Evolutionary conservation across 2,113 vertebrate genomes (phyloP).

Genomic region (Dipodomys spectabilis): DNA sequence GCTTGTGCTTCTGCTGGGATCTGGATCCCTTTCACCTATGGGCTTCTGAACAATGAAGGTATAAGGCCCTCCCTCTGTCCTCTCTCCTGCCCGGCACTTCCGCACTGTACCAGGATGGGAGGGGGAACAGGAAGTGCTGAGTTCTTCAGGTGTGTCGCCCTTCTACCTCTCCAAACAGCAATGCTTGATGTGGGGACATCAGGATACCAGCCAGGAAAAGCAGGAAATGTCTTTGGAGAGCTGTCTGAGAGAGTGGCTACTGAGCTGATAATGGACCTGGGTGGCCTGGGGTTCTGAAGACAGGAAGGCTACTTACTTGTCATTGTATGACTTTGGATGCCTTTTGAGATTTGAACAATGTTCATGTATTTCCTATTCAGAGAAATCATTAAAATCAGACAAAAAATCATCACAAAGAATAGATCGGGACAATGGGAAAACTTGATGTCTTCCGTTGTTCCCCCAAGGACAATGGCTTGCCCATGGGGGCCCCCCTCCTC

Average conservation of each 20-base stretch:
- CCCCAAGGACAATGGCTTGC: neutral
- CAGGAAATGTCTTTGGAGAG: neutral
- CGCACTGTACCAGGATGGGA: neutral
- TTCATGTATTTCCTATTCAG: conserved; percentile 50
- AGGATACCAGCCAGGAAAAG: neutral
- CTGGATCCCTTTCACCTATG: neutral
- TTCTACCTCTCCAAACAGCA: neutral
- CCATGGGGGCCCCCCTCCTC: neutral
- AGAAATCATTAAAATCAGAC: conserved; percentile 57
- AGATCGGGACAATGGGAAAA: neutral
- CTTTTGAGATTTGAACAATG: conserved; percentile 51
- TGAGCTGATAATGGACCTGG: neutral
- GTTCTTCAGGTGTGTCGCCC: neutral
- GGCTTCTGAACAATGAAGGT: neutral
- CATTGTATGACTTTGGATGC: conserved; percentile 41
- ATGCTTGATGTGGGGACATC: neutral
- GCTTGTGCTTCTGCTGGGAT: neutral
- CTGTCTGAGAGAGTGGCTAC: neutral
- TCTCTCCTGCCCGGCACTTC: neutral
- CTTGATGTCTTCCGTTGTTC: neutral
- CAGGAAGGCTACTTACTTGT: conserved; percentile 19
- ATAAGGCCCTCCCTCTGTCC: too few relatives aligned
- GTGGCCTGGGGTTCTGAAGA: neutral
- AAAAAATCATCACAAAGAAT: neutral
- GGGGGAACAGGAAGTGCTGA: neutral